Percentiles rank a stretch among this genome's conserved stretches.
These are phyloP conservation scores for Oryzias melastigma DNA, from an alignment of 2,113 vertebrate genomes.

Conservation along the genomic window DNA sequence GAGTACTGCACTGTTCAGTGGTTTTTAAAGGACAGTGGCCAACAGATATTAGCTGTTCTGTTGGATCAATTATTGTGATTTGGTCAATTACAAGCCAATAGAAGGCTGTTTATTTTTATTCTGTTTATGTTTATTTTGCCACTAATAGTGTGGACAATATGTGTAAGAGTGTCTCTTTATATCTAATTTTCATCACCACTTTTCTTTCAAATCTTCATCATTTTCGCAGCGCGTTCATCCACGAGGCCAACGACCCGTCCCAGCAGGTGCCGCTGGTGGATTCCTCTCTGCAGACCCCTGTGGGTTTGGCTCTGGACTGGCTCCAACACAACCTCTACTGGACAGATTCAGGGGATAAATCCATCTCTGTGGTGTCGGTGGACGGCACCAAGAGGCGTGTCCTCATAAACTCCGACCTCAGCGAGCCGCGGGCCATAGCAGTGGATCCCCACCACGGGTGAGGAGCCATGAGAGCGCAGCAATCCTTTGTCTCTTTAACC, in stretches of 20 bases:
- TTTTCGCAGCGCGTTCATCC: slow-evolving; percentile 86
- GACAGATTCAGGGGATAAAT: slow-evolving; percentile 93
- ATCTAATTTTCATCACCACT: neutral
- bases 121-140: too few species aligned
- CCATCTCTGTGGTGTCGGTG: slow-evolving; percentile 90
- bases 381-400: slow-evolving; percentile 87
- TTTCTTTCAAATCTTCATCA: neutral
- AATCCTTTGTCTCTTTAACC: too few species aligned
- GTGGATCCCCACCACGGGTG: slow-evolving; percentile 91
- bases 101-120: too few species aligned
- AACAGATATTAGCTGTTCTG: neutral
- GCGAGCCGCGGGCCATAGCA: slow-evolving; percentile 90
- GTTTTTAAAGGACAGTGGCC: slow-evolving; percentile 4
- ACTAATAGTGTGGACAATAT: neutral
- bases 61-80: neutral
- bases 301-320: slow-evolving; percentile 95
- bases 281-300: slow-evolving; percentile 84
- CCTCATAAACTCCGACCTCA: slow-evolving; percentile 87
- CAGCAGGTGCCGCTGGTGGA: slow-evolving; percentile 89
- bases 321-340: slow-evolving; percentile 98
- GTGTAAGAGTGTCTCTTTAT: neutral
- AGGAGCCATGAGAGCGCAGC: slow-evolving; percentile 4
- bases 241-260: slow-evolving; percentile 86
- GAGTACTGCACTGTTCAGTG: slow-evolving; percentile 4
- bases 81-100: too few species aligned